These are phyloP conservation scores for Pseudeuparius sepicola DNA, from an alignment of 2,888 invertebrate species.

Conservation along the genomic window DNA sequence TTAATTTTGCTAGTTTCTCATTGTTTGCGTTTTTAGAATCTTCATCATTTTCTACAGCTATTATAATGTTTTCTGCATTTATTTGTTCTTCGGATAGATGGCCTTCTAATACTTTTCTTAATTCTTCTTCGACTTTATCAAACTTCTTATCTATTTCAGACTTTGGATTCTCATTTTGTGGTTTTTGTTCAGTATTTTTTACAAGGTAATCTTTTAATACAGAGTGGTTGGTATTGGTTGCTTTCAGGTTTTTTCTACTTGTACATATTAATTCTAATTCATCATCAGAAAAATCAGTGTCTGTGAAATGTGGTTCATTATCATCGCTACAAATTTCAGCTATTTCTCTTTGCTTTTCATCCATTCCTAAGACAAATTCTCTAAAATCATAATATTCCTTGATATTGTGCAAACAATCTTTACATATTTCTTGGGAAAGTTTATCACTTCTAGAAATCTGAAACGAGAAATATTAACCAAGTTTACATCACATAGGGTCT, in stretches of 20 bases:
- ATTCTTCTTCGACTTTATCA: constrained; percentile 23
- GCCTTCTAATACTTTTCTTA: constrained; percentile 24
- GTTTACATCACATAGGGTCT: too few relatives aligned
- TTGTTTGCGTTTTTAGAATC: too few relatives aligned
- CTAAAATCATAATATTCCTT: constrained; percentile 30
- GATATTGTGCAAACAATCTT: constrained; percentile 27
- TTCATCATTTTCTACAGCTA: too few relatives aligned
- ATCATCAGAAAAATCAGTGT: constrained; percentile 14
- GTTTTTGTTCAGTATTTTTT: constrained; percentile 16
- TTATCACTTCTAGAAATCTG: constrained; percentile 27
- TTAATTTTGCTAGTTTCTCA: too few relatives aligned
- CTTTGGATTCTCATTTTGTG: constrained; percentile 8
- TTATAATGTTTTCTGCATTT: too few relatives aligned
- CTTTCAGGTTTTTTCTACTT: too few relatives aligned
- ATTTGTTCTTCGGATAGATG: too few relatives aligned
- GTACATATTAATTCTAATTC: too few relatives aligned
- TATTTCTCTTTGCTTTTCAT: constrained; percentile 21
- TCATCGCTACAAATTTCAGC: neutral
- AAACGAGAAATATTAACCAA: constrained; percentile 14
- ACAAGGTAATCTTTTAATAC: constrained; percentile 9
- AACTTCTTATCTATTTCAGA: constrained; percentile 19
- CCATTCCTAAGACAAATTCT: constrained; percentile 28
- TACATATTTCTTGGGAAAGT: constrained; percentile 31
- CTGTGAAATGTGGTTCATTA: constrained; percentile 6
- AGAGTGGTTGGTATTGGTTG: too few relatives aligned